phyloP scores from a whole-genome alignment of 2,888 invertebrate species.

The Antheraea yamamai region DNA sequence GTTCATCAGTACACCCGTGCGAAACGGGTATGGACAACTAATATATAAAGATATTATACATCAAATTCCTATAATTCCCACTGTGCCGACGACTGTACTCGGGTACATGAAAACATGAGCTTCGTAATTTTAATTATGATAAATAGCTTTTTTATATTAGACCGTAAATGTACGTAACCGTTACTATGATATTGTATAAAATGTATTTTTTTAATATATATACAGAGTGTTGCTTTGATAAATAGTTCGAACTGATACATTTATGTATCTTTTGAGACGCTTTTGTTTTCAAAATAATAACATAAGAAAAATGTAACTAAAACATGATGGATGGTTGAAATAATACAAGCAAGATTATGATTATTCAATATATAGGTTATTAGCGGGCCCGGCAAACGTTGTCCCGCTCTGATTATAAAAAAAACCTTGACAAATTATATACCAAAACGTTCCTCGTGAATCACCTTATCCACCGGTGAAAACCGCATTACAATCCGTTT shows the following conservation, averaged over 20 bases:
- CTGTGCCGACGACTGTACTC: constrained; percentile 29
- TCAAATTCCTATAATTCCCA: constrained; percentile 17
- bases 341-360: too few relatives aligned
- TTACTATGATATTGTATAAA: constrained; percentile 18
- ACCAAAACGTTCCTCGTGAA: too few relatives aligned
- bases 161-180: background rate
- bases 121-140: constrained; percentile 49
- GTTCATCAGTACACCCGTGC: too few relatives aligned
- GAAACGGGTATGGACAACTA: background rate
- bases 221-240: constrained; percentile 19
- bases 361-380: too few relatives aligned
- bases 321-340: too few relatives aligned
- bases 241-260: constrained; percentile 1
- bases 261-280: background rate
- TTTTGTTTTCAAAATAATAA: background rate
- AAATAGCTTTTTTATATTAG: constrained; percentile 10
- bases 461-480: too few relatives aligned
- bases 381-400: too few relatives aligned
- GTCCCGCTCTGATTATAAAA: too few relatives aligned
- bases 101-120: constrained; percentile 53
- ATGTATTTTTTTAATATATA: constrained; percentile 16
- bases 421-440: too few relatives aligned
- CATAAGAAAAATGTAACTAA: too few relatives aligned
- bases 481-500: too few relatives aligned
- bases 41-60: background rate